phyloP scores from a whole-genome alignment of 2,888 invertebrate species.

The Argyresthia goedartella region DNA sequence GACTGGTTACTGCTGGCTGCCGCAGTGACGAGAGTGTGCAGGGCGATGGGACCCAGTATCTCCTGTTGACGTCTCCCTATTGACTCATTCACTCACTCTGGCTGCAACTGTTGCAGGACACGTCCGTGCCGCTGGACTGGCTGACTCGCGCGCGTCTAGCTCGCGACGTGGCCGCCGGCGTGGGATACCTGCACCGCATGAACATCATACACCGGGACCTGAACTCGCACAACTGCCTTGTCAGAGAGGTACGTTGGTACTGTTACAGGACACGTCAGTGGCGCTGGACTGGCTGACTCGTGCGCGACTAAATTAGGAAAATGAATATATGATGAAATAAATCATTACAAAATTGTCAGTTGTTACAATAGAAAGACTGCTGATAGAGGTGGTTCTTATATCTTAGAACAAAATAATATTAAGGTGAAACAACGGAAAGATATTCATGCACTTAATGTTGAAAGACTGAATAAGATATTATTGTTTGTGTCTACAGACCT shows the following conservation, averaged over 20 bases:
- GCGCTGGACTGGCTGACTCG: constrained; percentile 84
- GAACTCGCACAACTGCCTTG: constrained; percentile 95
- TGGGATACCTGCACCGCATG: constrained; percentile 95
- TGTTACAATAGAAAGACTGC: too few species aligned
- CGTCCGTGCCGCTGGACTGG: constrained; percentile 79
- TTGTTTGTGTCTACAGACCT: too few species aligned
- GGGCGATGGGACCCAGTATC: too few species aligned
- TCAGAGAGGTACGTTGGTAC: constrained; percentile 75
- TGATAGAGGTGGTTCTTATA: too few species aligned
- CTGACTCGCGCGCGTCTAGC: constrained; percentile 85
- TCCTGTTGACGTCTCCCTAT: background rate
- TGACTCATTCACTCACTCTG: background rate
- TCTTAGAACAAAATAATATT: too few species aligned
- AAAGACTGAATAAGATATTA: too few species aligned
- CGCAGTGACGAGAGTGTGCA: constrained; percentile 43
- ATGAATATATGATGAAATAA: too few species aligned
- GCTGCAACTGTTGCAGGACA: constrained; percentile 23
- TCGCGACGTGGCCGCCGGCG: constrained; percentile 92
- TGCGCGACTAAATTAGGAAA: constrained; percentile 83
- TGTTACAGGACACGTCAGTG: constrained; percentile 45
- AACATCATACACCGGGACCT: constrained; percentile 96
- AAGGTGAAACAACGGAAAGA: too few species aligned
- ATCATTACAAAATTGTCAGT: too few species aligned
- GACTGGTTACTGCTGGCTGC: too few species aligned
- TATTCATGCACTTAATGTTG: too few species aligned